Base-by-base conservation (phyloP, 1,140 invertebrate species). In the Neocloeon triangulifer region DNA sequence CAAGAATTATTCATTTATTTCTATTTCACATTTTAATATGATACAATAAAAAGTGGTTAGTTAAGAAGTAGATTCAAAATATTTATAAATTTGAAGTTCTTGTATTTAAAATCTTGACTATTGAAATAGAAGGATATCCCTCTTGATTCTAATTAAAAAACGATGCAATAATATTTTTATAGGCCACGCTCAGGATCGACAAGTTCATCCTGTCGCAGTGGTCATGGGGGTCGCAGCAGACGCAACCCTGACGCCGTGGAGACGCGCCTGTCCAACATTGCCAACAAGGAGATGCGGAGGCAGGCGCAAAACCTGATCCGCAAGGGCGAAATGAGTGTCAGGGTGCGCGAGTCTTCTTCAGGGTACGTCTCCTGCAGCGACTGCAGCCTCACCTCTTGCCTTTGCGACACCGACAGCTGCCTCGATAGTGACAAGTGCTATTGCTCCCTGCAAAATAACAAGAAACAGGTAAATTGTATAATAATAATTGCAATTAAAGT, bases 361-460 rank as follows among this genome's bases (percentile, higher is more conserved):
- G 61, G 59, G 5, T 82, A 81, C 43, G 73, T 82, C 5, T 80
- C 75, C 9, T 85, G 76, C 47, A 81, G 75, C 15, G 80, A 85
- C 51, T 85, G 78, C 46, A 73, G 68, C 35, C 74, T 71, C 43
- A 76, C 81, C 43, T 78, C 71, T 7, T 78, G 80, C 39, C 69
- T 70, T 7, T 82, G 78, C 44, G 79, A 84, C 43, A 78, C 78
- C 0, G 79, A 85, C 43, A 80, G 74, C 40, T 85, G 80, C 47
- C 66, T 74, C 0, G 80, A 81, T 34, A 79, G 74, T 46, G 81
- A 82, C 45, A 84, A 84, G 47, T 88, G 81, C 46, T 88, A 88
- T 45, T 88, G 81, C 49, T 51, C 50, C 8, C 37, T 52, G 12
- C 42, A 51, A 35, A 33, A 43, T 4, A 39, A 50, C 23, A 47